Base-by-base conservation (phyloP, 1,140 invertebrate species). In the Chrysopa pallens region DNA sequence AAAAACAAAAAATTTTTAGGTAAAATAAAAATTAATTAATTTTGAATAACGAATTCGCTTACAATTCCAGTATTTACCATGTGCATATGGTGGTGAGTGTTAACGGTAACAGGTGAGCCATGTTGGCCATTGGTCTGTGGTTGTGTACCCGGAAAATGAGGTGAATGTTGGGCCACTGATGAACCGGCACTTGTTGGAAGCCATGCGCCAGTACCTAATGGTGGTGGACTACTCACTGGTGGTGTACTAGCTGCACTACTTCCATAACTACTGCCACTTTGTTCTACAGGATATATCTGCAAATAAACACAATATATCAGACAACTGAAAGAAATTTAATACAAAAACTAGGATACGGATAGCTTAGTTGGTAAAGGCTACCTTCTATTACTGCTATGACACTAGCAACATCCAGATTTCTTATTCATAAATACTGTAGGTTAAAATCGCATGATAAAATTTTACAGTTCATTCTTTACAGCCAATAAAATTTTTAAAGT, bases 241-340 rank as follows among this genome's bases (percentile, higher is more conserved):
- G 85, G 84, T 29, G 84, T 87, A 50, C 81, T 79, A 50, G 88
- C 87, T 58, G 90, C 91, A 56, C 85, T 88, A 64, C 84, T 85
- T 9, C 31, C n/a, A 67, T 89, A 93, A 70, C 86, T 92, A 62
- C 83, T 87, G 59, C 80, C 77, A 69, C 85, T 84, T 65, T 90
- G 86, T 62, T 90, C 85, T 31, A 59, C 53, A 41, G 82, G 77
- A 67, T 87, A 89, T 60, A 89, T 88, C 84, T 88, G 65, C 2
- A 23, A 23, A 23, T 5, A 5, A 23, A 3, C 17, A n/a, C n/a
- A n/a, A n/a, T n/a, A n/a, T n/a, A n/a, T n/a, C n/a, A n/a, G n/a
- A n/a, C n/a, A n/a, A n/a, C n/a, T n/a, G n/a, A n/a, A n/a, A n/a
- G n/a, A 36, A 14, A 36, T 23, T 5, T 11, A 33, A 11, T 33